Evolutionary conservation across 1,140 invertebrate genomes (phyloP).

Genomic region (Agrilus planipennis): DNA sequence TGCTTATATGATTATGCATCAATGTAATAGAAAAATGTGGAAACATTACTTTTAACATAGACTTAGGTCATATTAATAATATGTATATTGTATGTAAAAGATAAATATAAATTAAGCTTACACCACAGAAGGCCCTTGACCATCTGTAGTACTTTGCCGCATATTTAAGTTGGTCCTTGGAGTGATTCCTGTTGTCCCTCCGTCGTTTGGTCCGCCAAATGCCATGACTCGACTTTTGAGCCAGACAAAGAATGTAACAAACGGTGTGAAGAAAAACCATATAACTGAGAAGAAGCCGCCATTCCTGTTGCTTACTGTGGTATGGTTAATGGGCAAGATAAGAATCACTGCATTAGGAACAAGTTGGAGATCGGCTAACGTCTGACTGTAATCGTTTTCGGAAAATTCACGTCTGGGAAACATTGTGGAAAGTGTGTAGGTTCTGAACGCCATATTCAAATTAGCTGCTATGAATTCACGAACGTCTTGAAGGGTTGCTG

Average conservation of each 20-base stretch:
- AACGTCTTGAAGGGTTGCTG: conserved; percentile 32
- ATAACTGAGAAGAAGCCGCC: conserved; percentile 24
- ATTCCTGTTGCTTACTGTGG: conserved; percentile 23
- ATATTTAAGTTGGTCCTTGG: too few relatives aligned
- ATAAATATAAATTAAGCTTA: too few relatives aligned
- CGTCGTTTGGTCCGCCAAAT: conserved; percentile 20
- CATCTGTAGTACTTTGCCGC: too few relatives aligned
- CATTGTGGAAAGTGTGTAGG: conserved; percentile 60
- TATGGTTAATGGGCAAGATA: conserved; percentile 44
- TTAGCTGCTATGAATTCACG: conserved; percentile 29
- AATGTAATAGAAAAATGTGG: not conserved
- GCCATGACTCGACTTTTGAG: too few relatives aligned
- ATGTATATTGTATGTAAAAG: too few relatives aligned
- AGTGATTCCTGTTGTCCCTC: too few relatives aligned
- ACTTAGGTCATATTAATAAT: too few relatives aligned
- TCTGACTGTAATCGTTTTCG: conserved; percentile 43
- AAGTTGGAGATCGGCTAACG: conserved; percentile 56
- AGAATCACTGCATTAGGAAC: conserved; percentile 69
- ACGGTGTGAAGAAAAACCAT: conserved; percentile 35
- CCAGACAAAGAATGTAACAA: conserved; percentile 34
- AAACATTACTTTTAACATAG: too few relatives aligned
- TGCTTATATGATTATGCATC: not conserved
- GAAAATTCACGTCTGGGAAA: conserved; percentile 68
- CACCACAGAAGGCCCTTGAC: too few relatives aligned
- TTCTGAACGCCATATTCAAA: conserved; percentile 36